Evolutionary conservation across 2,797 vertebrate species (phyloP), one percentile per base, ranked within the genome.

Genomic region (Heliangelus exortis): DNA sequence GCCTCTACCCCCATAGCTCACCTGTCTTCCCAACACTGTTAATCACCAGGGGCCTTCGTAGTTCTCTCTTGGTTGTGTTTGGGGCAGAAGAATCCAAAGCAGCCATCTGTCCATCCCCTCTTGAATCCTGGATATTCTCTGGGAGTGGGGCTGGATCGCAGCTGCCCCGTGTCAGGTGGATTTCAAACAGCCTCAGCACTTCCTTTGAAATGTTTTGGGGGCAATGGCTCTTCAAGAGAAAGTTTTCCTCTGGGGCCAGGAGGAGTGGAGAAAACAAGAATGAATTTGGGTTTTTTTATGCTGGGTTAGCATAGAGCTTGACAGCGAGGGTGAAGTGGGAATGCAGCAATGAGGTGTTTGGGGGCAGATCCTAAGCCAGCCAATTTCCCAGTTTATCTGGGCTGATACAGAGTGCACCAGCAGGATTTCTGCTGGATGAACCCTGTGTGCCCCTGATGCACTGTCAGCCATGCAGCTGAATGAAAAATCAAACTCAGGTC

Each of bases 141-240:
- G 84, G 84, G 75, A 55, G 76, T 31, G 83, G 80, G 68, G 19
- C 67, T 33, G 62, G 10, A 5, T 36, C 8, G 4, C 13, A 75
- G 93, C 91, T 29, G 15, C 6, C 7, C 17, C 2, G 29, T 6
- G 72, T 20, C 2, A 51, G 77, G 29, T 68, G 90, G 72, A 86
- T 93, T 67, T 76, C 91, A 87, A 86, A 50, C 63, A 88, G 79
- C 47, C 76, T n/a, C 75, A 9, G 72, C 67, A 19, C 76, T 88
- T 75, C 76, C 6, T 31, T n/a, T 47, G 65, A 29, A 58, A 72
- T 47, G 62, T 78, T 90, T 72, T 47, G 26, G 79, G 89, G 67
- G 61, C 82, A 58, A 7, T 23, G 43, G 86, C 69, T 87, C 71
- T 92, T 92, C 57, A 59, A 78, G 71, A 72, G 83, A 20, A 83